A percentile compares a stretch with the other conserved stretches of the same genome.
Conservation (phyloP, 2,888 invertebrate genomes). For the Xestia xanthographa region DNA sequence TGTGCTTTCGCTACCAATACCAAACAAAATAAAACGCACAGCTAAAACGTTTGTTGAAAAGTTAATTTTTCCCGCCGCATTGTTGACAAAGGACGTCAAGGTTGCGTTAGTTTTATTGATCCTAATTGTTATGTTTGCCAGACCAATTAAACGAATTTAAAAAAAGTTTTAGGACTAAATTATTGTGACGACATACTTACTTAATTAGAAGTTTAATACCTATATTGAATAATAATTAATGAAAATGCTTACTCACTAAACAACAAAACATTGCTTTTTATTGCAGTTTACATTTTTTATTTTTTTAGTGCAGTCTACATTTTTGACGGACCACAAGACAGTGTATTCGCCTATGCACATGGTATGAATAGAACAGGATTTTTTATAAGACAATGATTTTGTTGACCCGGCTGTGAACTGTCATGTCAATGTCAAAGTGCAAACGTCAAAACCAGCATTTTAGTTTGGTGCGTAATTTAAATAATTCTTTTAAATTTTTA, state of each 20-base stretch:
- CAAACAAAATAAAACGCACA: not conserved
- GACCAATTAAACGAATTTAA: not conserved
- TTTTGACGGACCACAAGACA: not conserved
- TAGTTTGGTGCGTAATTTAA: conserved; percentile 59
- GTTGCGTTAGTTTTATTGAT: not conserved
- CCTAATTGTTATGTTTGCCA: not conserved
- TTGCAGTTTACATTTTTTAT: not conserved
- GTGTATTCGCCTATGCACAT: too few relatives aligned
- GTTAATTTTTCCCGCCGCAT: conserved; percentile 47
- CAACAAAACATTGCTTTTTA: too few relatives aligned
- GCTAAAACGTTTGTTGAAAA: not conserved
- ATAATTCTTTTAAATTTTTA: conserved; percentile 21
- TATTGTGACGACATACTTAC: not conserved
- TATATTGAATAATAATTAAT: not conserved
- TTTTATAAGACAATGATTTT: too few relatives aligned
- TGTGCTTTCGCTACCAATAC: too few relatives aligned
- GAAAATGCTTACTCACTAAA: too few relatives aligned
- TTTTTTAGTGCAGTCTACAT: rapidly evolving
- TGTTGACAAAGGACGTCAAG: not conserved
- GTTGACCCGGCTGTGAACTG: not conserved
- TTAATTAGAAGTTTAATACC: not conserved
- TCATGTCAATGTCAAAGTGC: conserved; percentile 30
- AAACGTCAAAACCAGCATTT: conserved; percentile 29
- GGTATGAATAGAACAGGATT: not conserved
- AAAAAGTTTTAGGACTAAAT: not conserved